Conservation (phyloP, 1,140 invertebrate genomes). For the Cotesia chilonis region DNA sequence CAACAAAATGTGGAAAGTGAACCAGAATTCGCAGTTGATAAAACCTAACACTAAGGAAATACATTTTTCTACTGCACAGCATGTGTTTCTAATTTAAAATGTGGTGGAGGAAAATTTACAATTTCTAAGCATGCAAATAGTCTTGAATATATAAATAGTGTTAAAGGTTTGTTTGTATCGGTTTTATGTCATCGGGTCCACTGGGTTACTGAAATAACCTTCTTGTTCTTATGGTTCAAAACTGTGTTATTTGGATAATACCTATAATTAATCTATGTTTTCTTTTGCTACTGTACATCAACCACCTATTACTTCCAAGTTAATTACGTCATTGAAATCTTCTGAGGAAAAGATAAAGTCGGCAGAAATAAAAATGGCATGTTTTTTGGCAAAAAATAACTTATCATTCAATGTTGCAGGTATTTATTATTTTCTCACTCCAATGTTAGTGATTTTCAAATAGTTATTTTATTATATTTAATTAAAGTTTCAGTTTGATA, state of each 20-base stretch:
- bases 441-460: too few relatives aligned
- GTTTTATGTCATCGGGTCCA: neutral
- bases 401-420: slow-evolving; percentile 30
- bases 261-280: too few relatives aligned
- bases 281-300: neutral
- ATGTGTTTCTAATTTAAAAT: slow-evolving; percentile 21
- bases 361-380: slow-evolving; percentile 35
- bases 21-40: neutral
- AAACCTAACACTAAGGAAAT: neutral
- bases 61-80: slow-evolving; percentile 5
- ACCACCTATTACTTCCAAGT: neutral
- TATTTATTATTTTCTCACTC: too few relatives aligned
- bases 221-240: neutral
- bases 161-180: neutral
- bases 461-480: too few relatives aligned
- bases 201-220: neutral
- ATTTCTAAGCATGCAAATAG: slow-evolving; percentile 21
- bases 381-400: slow-evolving; percentile 31
- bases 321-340: slow-evolving; percentile 15
- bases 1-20: neutral
- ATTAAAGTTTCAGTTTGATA: too few relatives aligned
- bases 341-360: slow-evolving; percentile 3
- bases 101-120: slow-evolving; percentile 25
- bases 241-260: too few relatives aligned
- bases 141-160: slow-evolving; percentile 16